Evolutionary conservation across 2,888 invertebrate species (phyloP).

Genomic region (Esperia sulphurella): DNA sequence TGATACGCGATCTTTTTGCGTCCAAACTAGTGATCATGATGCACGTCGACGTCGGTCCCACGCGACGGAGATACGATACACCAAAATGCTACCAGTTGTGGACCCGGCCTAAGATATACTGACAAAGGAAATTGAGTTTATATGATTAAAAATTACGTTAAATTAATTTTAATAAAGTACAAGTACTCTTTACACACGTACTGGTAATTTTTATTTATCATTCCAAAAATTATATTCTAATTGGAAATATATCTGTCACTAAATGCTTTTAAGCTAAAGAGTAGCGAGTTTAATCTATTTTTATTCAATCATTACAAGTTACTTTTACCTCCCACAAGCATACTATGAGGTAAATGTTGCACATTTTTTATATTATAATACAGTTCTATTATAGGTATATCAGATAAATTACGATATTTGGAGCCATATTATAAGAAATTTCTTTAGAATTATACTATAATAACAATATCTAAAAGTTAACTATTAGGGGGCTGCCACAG

Average conservation of each 20-base stretch:
- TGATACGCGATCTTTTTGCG: no score
- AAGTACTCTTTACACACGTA: no score
- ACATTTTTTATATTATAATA: conserved; percentile 3
- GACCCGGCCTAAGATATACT: no score
- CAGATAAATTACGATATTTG: background rate
- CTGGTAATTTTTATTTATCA: conserved; percentile 1
- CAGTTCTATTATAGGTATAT: background rate
- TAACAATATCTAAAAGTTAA: conserved; percentile 6
- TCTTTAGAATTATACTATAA: background rate
- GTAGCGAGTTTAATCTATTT: conserved; percentile 26
- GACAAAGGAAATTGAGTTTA: no score
- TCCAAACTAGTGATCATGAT: no score
- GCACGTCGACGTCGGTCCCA: no score
- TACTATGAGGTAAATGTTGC: conserved; percentile 9
- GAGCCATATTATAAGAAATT: conserved; percentile 1
- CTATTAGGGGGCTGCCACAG: background rate
- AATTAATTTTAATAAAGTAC: no score
- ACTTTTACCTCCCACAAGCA: conserved; percentile 32
- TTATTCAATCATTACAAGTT: conserved; percentile 23
- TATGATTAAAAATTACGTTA: no score
- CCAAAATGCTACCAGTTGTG: no score
- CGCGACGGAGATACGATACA: no score
- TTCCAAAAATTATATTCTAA: conserved; percentile 4
- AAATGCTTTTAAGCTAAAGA: conserved; percentile 34
- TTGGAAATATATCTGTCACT: conserved; percentile 13